Evolutionary conservation across 2,113 vertebrate genomes (phyloP).

Genomic region (Sinocyclocheilus grahami): DNA sequence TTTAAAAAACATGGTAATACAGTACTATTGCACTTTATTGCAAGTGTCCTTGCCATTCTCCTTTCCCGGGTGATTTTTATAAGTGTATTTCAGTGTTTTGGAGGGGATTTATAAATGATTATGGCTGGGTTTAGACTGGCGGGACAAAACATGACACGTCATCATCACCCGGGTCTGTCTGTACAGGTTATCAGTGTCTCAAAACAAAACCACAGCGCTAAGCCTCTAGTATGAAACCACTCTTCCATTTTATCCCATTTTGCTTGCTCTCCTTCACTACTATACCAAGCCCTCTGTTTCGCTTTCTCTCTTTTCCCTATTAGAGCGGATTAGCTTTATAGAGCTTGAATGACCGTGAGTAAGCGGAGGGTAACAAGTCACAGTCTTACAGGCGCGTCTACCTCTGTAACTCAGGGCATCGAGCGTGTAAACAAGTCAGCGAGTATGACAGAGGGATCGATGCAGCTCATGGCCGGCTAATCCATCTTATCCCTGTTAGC

Average conservation of each 20-base stretch:
- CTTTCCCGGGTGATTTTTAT: background rate
- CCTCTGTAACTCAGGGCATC: slow-evolving; percentile 53
- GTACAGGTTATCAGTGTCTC: slow-evolving; percentile 40
- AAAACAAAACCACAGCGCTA: slow-evolving; percentile 39
- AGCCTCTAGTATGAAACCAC: slow-evolving; percentile 39
- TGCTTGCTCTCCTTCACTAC: slow-evolving; percentile 49
- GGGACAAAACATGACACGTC: slow-evolving; percentile 14
- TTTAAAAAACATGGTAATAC: background rate
- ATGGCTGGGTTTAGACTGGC: slow-evolving; percentile 3
- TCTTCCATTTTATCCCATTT: slow-evolving; percentile 38
- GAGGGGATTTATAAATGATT: background rate
- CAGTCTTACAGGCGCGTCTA: slow-evolving; percentile 52
- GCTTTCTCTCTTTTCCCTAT: slow-evolving; percentile 69
- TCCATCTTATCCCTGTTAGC: slow-evolving; percentile 69
- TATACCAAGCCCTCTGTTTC: background rate
- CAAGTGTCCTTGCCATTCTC: background rate
- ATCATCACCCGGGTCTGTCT: slow-evolving; percentile 23
- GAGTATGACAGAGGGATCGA: slow-evolving; percentile 66
- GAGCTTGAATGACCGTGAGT: slow-evolving; percentile 77
- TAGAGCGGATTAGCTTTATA: slow-evolving; percentile 78
- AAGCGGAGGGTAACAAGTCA: slow-evolving; percentile 72
- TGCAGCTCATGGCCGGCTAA: slow-evolving; percentile 68
- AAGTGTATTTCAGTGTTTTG: slow-evolving; percentile 1
- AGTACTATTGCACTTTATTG: too few relatives aligned
- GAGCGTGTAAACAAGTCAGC: slow-evolving; percentile 63